A percentile compares a stretch with the other conserved stretches of the same genome.
Evolutionary conservation across 2,888 invertebrate species (phyloP).

Genomic region (Synergus japonicus): DNA sequence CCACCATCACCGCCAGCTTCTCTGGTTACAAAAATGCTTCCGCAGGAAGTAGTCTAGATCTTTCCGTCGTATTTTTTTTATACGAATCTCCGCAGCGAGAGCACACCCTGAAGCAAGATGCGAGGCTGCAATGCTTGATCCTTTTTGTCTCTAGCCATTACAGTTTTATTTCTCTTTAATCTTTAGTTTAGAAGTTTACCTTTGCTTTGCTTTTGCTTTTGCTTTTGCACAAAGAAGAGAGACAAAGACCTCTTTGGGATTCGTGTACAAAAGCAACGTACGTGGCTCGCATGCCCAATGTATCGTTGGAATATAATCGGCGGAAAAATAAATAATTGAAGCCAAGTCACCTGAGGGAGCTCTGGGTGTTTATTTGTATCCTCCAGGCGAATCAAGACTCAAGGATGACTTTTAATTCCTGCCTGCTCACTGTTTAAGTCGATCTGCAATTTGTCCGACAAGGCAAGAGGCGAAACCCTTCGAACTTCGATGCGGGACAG

Average conservation of each 20-base stretch:
- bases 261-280: constrained; percentile 41
- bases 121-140: background rate
- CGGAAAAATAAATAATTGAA: constrained; percentile 45
- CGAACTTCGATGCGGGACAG: background rate
- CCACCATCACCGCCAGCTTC: constrained; percentile 52
- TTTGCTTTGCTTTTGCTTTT: background rate
- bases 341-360: constrained; percentile 9
- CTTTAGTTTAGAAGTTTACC: background rate
- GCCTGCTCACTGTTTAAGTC: constrained; percentile 3
- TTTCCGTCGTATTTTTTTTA: constrained; percentile 53
- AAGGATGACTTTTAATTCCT: constrained; percentile 40
- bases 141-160: background rate
- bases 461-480: background rate
- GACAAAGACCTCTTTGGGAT: constrained; percentile 24
- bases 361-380: constrained; percentile 15
- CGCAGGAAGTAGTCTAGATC: constrained; percentile 72
- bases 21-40: constrained; percentile 74
- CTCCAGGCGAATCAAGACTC: constrained; percentile 20
- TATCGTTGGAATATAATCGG: background rate
- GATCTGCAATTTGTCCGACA: constrained; percentile 35
- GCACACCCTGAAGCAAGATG: background rate
- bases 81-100: constrained; percentile 37
- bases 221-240: constrained; percentile 1
- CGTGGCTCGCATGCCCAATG: constrained; percentile 50
- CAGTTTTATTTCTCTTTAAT: background rate